Conservation (phyloP, 2,113 vertebrate genomes). For the Entosphenus tridentatus region DNA sequence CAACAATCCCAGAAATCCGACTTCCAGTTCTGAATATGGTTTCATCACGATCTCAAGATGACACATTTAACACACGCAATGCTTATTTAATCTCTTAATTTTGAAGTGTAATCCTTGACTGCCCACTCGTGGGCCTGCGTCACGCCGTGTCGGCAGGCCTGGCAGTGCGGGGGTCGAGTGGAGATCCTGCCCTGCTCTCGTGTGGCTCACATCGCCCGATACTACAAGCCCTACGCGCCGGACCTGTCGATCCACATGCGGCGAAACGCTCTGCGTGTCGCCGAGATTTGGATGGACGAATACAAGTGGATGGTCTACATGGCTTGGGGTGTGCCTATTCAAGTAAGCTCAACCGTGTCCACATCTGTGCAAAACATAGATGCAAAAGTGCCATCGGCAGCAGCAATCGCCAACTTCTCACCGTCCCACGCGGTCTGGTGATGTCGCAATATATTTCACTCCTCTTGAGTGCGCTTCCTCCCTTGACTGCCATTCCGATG, state of each 20-base stretch:
- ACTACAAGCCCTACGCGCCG: slow-evolving; percentile 26
- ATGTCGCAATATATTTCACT: no score
- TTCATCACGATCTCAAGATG: not conserved
- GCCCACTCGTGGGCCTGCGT: no score
- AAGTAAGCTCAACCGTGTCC: slow-evolving; percentile 15
- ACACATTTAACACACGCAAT: no score
- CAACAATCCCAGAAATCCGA: not conserved
- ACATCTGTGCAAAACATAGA: no score
- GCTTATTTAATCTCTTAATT: not conserved
- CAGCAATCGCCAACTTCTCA: no score
- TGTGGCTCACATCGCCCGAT: slow-evolving; percentile 31
- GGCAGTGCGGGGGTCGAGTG: slow-evolving; percentile 40
- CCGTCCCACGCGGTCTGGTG: no score
- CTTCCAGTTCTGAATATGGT: not conserved
- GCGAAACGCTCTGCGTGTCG: slow-evolving; percentile 29
- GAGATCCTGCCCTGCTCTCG: slow-evolving; percentile 39
- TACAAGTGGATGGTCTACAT: slow-evolving; percentile 33
- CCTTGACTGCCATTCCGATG: no score
- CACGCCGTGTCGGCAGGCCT: slow-evolving; percentile 19
- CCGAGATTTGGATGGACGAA: slow-evolving; percentile 40
- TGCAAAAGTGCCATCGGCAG: no score
- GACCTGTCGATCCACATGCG: slow-evolving; percentile 17
- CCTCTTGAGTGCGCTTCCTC: no score
- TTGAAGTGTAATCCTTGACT: no score
- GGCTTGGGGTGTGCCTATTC: slow-evolving; percentile 28